These are phyloP conservation scores for Oscheius sp. DNA, from an alignment of 2,888 invertebrate species.

Conservation along the genomic window DNA sequence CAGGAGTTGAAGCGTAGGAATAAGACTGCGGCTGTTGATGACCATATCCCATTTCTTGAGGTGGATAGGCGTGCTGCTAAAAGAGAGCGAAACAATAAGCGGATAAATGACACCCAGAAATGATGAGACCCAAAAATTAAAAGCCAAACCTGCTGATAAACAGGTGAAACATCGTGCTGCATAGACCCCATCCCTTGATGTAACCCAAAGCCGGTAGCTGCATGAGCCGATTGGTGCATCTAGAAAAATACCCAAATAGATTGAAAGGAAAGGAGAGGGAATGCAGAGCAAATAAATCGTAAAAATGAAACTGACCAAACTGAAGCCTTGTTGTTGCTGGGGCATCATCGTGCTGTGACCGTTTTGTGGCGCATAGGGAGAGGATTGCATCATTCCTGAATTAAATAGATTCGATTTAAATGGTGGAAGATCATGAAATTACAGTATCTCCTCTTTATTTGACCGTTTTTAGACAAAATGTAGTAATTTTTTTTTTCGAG, in stretches of 20 bases:
- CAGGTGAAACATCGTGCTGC: constrained; percentile 7
- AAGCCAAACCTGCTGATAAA: background rate
- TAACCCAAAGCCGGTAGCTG: constrained; percentile 28
- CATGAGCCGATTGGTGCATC: constrained; percentile 49
- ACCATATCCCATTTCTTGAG: constrained; percentile 28
- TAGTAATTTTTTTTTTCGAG: too few species aligned
- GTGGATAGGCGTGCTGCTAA: constrained; percentile 18
- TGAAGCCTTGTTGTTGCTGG: constrained; percentile 22
- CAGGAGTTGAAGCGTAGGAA: constrained; percentile 8
- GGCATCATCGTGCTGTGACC: constrained; percentile 1
- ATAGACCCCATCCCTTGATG: background rate
- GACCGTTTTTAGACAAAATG: too few species aligned
- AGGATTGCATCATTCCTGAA: background rate
- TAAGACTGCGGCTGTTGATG: constrained; percentile 25
- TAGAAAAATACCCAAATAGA: background rate
- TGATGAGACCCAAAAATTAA: background rate
- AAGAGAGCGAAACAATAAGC: background rate
- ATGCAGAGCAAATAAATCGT: background rate
- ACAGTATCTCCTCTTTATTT: too few species aligned
- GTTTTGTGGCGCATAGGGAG: background rate
- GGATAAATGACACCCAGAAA: background rate
- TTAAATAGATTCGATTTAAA: too few species aligned
- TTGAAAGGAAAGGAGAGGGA: background rate
- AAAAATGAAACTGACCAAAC: constrained; percentile 1
- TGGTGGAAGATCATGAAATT: too few species aligned